Base-by-base conservation (phyloP, 2,888 invertebrate species). In the Dryocosmus kuriphilus region DNA sequence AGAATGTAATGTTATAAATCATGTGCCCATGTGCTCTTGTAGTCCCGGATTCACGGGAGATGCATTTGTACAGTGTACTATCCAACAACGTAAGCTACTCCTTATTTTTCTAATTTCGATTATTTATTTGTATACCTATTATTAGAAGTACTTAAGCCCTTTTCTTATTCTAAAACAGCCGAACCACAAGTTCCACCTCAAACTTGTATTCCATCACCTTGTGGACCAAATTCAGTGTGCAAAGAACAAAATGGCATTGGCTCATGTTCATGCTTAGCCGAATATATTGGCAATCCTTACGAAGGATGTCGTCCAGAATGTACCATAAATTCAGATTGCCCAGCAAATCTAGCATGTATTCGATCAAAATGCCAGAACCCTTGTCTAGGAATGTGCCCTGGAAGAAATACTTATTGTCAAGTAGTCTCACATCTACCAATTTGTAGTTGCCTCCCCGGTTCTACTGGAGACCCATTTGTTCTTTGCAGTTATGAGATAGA, bases 361-460 rank as follows among this genome's bases (percentile, higher is more conserved):
- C 93, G 94, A 82, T 94, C 94, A 80, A 94, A 94, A 89, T 96
- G 95, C 87, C 92, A 93, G 86, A 94, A 95, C 87, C 95, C 95
- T 57, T 96, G 96, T 85, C 94, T 94, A 77, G 96, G 96, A 77
- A 93, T 95, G 71, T 97, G 97, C 87, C 51, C 71, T 88, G 97
- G 96, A 77, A 92, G 93, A 73, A 95, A 95, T 89, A 94, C 96
- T n/a, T 92, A 94, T 83, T 97, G 97, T 88, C 94, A 95, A 92
- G 95, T 95, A 55, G 93, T 95, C n/a, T 94, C 95, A 85, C 96
- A 96, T 88, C 92, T 95, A 83, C 96, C 97, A 22, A 94, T 94
- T 83, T 97, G 97, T 89, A 93, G 93, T 77, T 96, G 96, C 85
- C 90, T 92, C n/a, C 85, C 91, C 24, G 94, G 94, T 82, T 95